phyloP scores from a whole-genome alignment of 2,888 invertebrate species.

The Anaspis maculata region DNA sequence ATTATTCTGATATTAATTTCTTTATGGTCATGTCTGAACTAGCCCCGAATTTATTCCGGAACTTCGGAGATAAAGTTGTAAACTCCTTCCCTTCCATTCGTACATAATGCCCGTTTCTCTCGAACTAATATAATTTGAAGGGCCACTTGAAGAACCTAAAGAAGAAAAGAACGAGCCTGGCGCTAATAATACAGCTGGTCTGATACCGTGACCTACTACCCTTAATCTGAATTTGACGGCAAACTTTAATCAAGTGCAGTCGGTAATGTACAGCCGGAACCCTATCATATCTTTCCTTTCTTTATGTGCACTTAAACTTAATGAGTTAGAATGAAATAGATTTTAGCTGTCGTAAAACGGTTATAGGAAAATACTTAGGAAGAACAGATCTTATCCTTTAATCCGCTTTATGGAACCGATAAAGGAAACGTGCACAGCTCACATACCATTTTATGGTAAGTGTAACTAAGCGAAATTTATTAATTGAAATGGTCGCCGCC shows the following conservation, averaged over 20 bases:
- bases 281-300: conserved; percentile 24
- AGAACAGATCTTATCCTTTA: conserved; percentile 33
- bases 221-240: conserved; percentile 29
- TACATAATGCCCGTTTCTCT: too few species aligned
- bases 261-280: conserved; percentile 22
- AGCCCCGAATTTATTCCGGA: too few species aligned
- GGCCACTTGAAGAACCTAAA: background rate
- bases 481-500: too few species aligned
- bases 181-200: background rate
- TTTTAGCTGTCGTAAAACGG: conserved; percentile 32
- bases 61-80: too few species aligned
- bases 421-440: conserved; percentile 30
- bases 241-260: conserved; percentile 28
- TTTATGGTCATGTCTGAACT: too few species aligned
- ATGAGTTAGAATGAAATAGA: conserved; percentile 38
- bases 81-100: too few species aligned
- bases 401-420: conserved; percentile 34
- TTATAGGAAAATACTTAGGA: conserved; percentile 36
- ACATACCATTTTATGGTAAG: too few species aligned
- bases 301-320: conserved; percentile 36
- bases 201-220: conserved; percentile 11
- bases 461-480: too few species aligned
- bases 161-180: too few species aligned
- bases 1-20: background rate
- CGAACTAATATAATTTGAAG: background rate